These are phyloP conservation scores for Arctocebus calabarensis DNA, from an alignment of 2,797 vertebrate genomes.

Conservation along the genomic window DNA sequence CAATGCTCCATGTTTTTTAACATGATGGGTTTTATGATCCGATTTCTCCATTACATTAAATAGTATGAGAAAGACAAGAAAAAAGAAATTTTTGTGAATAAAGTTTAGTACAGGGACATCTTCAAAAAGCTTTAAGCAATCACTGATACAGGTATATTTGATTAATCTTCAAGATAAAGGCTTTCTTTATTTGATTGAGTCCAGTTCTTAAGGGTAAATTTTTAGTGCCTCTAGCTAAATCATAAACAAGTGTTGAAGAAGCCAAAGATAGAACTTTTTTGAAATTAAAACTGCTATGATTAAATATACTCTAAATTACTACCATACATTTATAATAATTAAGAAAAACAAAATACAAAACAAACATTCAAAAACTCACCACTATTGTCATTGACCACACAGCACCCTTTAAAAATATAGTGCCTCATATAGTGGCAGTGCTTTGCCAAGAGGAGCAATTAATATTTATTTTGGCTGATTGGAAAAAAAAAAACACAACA, in stretches of 20 bases:
- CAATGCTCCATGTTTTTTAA: not conserved
- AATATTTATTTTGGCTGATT: not conserved
- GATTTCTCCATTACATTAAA: slow-evolving; percentile 17
- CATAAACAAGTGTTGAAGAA: not conserved
- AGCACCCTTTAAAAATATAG: not conserved
- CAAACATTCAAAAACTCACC: not conserved
- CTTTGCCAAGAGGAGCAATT: not conserved
- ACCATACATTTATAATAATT: not conserved
- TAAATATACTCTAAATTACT: slow-evolving; percentile 31
- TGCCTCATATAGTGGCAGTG: not conserved
- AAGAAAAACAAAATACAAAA: not conserved
- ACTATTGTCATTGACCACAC: not conserved
- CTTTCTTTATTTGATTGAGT: slow-evolving; percentile 2
- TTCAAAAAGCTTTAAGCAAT: not conserved
- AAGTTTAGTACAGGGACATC: slow-evolving; percentile 16
- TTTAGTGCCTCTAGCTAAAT: not conserved
- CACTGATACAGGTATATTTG: not conserved
- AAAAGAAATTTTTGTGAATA: slow-evolving; percentile 24
- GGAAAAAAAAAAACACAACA: not conserved
- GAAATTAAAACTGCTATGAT: slow-evolving; percentile 11
- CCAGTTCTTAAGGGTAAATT: not conserved
- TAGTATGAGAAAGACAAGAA: not conserved
- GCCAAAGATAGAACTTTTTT: not conserved
- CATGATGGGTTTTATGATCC: not conserved
- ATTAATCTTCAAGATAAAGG: slow-evolving; percentile 24